Base-by-base conservation (phyloP, 2,113 vertebrate species). In the Misgurnus anguillicaudatus region DNA sequence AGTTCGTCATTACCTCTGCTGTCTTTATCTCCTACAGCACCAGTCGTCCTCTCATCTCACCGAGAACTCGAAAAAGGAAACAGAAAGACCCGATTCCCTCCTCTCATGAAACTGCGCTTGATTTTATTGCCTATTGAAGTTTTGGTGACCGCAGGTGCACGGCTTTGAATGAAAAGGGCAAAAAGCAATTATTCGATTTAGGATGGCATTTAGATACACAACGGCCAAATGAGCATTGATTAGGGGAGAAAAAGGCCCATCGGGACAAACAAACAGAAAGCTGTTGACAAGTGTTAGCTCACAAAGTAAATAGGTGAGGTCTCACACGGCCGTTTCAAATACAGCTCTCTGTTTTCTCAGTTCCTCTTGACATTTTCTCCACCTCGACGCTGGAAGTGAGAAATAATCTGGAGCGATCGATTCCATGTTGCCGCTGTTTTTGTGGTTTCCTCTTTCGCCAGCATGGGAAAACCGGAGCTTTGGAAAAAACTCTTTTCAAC, bases 391-490 rank as follows among this genome's bases (percentile, higher is more conserved):
- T 38, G 47, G 74, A 76, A 53, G 61, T 64, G 31, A 64, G 61
- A 64, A 76, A 76, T 76, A 65, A 76, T 76, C 74, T 51, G 19
- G 45, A 63, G 9, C 61, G 19, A 76, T 76, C 61, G 74, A 76
- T 76, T 64, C 24, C n/a, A 24, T 38, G 60, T 64, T 75, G 36
- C 51, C 16, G 9, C 16, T 57, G 16, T 39, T 39, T 4, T 41
- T 57, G 36, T n/a, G 58, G 41, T 62, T 81, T 79, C 83, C 75
- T 78, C 83, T 71, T 78, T 60, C 53, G 65, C 63, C 65, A 68
- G 55, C 62, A 68, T 84, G 85, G 62, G 39, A 68, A 60, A 62
- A 74, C 68, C 51, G 1, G 1, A 55, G 61, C 64, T 55, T 36
- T 36, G 60, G 58, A 82, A 60, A 51, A 55, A 79, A 77, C 55